Evolutionary conservation across 2,113 vertebrate genomes (phyloP).

Genomic region (Philantomba maxwellii): DNA sequence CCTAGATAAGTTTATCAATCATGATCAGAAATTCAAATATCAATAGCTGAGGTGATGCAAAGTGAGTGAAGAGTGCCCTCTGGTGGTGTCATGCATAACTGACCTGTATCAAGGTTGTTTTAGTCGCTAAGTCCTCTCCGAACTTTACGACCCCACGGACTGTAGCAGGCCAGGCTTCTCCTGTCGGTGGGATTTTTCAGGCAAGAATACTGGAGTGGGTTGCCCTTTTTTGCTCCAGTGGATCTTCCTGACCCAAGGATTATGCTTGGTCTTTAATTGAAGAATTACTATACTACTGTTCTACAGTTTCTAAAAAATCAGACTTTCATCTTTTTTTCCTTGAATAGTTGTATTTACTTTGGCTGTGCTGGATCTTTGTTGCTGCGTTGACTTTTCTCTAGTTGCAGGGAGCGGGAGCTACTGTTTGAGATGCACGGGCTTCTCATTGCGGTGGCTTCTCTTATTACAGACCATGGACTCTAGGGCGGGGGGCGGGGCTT

Average conservation of each 20-base stretch:
- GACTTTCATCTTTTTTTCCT: background rate
- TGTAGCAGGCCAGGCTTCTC: background rate
- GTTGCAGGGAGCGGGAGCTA: background rate
- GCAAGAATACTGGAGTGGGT: background rate
- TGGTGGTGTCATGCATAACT: background rate
- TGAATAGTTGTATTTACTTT: background rate
- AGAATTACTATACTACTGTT: background rate
- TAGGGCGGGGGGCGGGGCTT: background rate
- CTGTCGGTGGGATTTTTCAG: background rate
- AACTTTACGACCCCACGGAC: background rate
- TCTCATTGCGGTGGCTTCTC: background rate
- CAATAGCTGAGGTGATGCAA: background rate
- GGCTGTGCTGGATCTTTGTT: background rate
- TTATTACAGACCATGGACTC: background rate
- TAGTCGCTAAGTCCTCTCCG: background rate
- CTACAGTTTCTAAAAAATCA: background rate
- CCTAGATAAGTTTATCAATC: background rate
- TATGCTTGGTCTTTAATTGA: background rate
- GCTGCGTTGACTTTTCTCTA: background rate
- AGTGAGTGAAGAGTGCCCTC: conserved; percentile 40
- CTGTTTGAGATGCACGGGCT: background rate
- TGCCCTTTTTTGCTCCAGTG: background rate
- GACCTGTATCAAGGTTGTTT: background rate
- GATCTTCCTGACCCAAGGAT: background rate
- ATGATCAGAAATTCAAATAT: background rate